A percentile compares a stretch with the other conserved stretches of the same genome.
phyloP scores from a whole-genome alignment of 2,113 vertebrate species.

The Microtus pennsylvanicus region DNA sequence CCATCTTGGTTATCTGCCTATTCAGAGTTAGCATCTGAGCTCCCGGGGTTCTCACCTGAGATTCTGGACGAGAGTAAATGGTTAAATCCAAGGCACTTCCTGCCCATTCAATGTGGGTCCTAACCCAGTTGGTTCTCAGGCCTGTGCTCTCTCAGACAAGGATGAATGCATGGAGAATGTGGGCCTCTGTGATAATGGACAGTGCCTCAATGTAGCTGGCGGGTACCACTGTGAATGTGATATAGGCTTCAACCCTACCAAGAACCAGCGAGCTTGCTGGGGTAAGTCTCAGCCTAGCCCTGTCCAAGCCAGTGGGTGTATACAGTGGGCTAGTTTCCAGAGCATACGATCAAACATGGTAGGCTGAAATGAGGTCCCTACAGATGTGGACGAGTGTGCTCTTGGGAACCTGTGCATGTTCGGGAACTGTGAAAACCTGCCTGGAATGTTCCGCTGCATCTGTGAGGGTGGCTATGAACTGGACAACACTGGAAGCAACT shows the following conservation, averaged over 20 bases:
- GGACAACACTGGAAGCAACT: slow-evolving; percentile 94
- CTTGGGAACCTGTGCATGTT: slow-evolving; percentile 97
- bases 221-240: slow-evolving; percentile 96
- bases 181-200: slow-evolving; percentile 94
- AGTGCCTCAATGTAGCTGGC: slow-evolving; percentile 95
- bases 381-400: slow-evolving; percentile 96
- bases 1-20: not conserved
- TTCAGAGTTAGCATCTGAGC: fast-evolving
- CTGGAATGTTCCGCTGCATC: slow-evolving; percentile 95
- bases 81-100: not conserved
- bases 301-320: not conserved
- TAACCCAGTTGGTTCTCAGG: not conserved
- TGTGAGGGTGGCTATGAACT: slow-evolving; percentile 94
- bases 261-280: slow-evolving; percentile 95
- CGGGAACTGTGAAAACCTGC: slow-evolving; percentile 96
- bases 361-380: slow-evolving; percentile 15
- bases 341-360: fast-evolving
- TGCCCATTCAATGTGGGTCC: fast-evolving
- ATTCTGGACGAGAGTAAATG: not conserved
- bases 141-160: slow-evolving; percentile 85
- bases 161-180: slow-evolving; percentile 95
- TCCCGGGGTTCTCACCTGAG: not conserved
- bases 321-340: fast-evolving
- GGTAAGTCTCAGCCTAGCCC: slow-evolving; percentile 84
- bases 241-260: not conserved